phyloP scores from a whole-genome alignment of 1,140 invertebrate species.

The Bilobella aurantiaca region DNA sequence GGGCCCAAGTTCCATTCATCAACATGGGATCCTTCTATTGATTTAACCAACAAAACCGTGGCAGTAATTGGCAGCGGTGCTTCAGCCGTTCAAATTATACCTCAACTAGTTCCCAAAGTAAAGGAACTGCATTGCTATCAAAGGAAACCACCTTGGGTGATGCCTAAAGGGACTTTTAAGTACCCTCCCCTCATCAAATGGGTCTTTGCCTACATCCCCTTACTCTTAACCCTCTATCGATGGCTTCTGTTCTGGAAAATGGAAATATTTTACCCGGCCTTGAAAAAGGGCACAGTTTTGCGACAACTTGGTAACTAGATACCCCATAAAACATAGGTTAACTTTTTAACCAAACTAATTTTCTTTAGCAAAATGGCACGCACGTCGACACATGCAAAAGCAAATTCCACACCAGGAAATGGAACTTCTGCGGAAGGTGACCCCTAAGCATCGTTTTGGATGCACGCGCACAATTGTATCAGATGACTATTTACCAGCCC shows the following conservation, averaged over 20 bases:
- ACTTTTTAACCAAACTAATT: neutral
- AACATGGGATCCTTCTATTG: slow-evolving; percentile 17
- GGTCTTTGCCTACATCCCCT: slow-evolving; percentile 13
- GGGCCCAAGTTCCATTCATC: slow-evolving; percentile 17
- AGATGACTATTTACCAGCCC: neutral
- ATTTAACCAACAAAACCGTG: slow-evolving; percentile 17
- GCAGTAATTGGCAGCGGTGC: slow-evolving; percentile 26
- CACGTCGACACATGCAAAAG: neutral
- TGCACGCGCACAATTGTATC: neutral
- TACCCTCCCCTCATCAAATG: neutral
- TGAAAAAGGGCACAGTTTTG: neutral
- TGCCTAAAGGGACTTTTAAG: neutral
- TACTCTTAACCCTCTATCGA: neutral
- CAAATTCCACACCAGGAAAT: neutral
- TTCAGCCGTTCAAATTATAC: slow-evolving; percentile 24
- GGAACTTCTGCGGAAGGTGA: neutral
- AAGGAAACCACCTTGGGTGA: slow-evolving; percentile 20
- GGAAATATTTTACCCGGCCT: neutral
- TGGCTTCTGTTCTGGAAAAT: neutral
- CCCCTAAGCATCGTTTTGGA: neutral
- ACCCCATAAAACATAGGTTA: neutral
- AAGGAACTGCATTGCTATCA: slow-evolving; percentile 20
- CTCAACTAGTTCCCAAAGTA: slow-evolving; percentile 16
- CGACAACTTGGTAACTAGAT: neutral
- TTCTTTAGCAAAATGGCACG: neutral